Evolutionary conservation across 1,140 invertebrate species (phyloP).

Genomic region (Cataglyphis hispanica): DNA sequence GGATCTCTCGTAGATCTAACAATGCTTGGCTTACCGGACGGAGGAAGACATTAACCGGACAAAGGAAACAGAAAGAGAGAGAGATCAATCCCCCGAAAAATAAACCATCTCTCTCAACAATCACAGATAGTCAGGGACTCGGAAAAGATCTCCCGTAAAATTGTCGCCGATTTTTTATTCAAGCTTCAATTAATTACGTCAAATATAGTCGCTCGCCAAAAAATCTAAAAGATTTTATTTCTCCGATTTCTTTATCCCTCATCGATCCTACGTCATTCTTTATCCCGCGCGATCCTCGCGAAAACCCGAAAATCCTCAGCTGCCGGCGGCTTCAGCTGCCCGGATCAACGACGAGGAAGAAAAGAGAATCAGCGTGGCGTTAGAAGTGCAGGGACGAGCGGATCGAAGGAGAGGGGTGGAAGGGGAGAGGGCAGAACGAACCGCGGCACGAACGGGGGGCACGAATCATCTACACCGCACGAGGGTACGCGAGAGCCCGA

Average conservation of each 20-base stretch:
- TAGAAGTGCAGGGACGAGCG: slow-evolving; percentile 12
- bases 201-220: background rate
- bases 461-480: slow-evolving; percentile 9
- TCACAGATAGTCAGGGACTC: background rate
- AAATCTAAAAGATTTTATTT: too few species aligned
- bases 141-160: background rate
- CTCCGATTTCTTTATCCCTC: background rate
- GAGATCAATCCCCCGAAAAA: slow-evolving; percentile 17
- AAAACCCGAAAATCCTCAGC: slow-evolving; percentile 52
- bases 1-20: slow-evolving; percentile 50
- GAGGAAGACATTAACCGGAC: background rate
- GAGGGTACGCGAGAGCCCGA: slow-evolving; percentile 23
- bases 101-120: slow-evolving; percentile 3
- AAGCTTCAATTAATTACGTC: background rate
- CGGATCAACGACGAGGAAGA: slow-evolving; percentile 15
- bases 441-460: background rate
- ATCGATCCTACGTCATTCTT: slow-evolving; percentile 19
- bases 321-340: slow-evolving; percentile 43
- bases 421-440: slow-evolving; percentile 8
- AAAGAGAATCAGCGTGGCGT: slow-evolving; percentile 35
- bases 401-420: slow-evolving; percentile 41
- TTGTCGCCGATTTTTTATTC: background rate
- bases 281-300: slow-evolving; percentile 22
- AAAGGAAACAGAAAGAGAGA: background rate
- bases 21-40: slow-evolving; percentile 11